Conservation (phyloP, 2,888 invertebrate species). For the Phortica okadai region DNA sequence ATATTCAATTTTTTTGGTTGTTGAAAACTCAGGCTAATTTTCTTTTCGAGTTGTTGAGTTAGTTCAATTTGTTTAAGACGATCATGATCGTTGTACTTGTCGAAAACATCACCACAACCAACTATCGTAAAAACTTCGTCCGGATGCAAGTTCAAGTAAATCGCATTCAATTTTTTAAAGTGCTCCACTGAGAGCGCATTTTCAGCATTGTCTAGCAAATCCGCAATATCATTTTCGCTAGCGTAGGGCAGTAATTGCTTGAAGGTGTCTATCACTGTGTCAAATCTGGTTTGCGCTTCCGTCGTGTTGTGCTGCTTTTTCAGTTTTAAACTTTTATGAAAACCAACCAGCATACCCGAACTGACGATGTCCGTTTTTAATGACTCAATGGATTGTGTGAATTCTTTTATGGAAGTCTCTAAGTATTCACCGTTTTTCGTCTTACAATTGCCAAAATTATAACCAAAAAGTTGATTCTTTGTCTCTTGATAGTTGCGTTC, state of each 20-base stretch:
- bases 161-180: slow-evolving; percentile 61
- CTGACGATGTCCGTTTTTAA: slow-evolving; percentile 67
- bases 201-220: slow-evolving; percentile 38
- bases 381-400: slow-evolving; percentile 66
- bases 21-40: slow-evolving; percentile 2
- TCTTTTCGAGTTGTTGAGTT: slow-evolving; percentile 29
- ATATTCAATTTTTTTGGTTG: slow-evolving; percentile 6
- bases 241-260: slow-evolving; percentile 63
- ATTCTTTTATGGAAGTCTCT: slow-evolving; percentile 58
- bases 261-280: slow-evolving; percentile 49
- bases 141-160: slow-evolving; percentile 55
- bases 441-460: slow-evolving; percentile 59
- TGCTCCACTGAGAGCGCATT: slow-evolving; percentile 56
- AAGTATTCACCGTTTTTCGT: slow-evolving; percentile 40
- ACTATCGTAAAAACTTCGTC: slow-evolving; percentile 66
- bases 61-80: slow-evolving; percentile 45
- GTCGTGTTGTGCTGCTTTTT: slow-evolving; percentile 37
- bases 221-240: slow-evolving; percentile 42
- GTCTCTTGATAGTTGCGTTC: slow-evolving; percentile 75
- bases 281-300: slow-evolving; percentile 27
- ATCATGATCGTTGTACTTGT: slow-evolving; percentile 73
- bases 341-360: slow-evolving; percentile 71
- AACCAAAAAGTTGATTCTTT: slow-evolving; percentile 74
- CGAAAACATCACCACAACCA: slow-evolving; percentile 75
- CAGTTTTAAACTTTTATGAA: slow-evolving; percentile 58